A percentile compares a stretch with the other conserved stretches of the same genome.
Conservation (phyloP, 2,797 vertebrate species). For the Etheostoma nigrum region DNA sequence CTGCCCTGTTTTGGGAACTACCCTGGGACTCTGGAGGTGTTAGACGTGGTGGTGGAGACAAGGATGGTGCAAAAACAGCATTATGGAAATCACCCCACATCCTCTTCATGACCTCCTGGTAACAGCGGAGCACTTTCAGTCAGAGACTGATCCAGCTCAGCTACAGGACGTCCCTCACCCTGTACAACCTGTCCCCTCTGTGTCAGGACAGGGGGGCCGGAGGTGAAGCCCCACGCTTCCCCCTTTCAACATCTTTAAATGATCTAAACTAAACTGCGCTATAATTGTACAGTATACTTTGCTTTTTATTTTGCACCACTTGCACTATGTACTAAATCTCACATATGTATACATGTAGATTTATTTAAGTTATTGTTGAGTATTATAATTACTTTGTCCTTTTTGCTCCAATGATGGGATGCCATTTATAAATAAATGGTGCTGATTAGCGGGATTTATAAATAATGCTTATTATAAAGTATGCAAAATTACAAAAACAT, state of each 20-base stretch:
- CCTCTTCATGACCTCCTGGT: neutral
- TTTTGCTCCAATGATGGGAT: too few species aligned
- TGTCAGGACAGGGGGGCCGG: neutral
- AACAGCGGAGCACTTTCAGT: neutral
- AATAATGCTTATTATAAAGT: neutral
- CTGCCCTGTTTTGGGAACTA: neutral
- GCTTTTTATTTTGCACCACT: too few species aligned
- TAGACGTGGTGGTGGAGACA: neutral
- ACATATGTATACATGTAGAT: neutral
- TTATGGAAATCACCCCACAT: too few species aligned
- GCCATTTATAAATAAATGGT: neutral
- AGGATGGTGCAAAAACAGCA: too few species aligned
- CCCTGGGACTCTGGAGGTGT: neutral
- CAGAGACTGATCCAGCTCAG: neutral
- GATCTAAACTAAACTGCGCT: neutral
- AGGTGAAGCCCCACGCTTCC: neutral
- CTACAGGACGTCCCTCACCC: too few species aligned
- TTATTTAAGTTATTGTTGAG: neutral
- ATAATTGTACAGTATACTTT: neutral
- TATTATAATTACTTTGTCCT: neutral
- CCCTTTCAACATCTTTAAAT: neutral
- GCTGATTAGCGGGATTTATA: neutral
- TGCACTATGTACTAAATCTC: neutral
- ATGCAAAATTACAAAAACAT: neutral
- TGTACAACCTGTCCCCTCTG: too few species aligned